These are phyloP conservation scores for Psammodynastes pulverulentus DNA, from an alignment of 2,113 vertebrate species.

Conservation along the genomic window DNA sequence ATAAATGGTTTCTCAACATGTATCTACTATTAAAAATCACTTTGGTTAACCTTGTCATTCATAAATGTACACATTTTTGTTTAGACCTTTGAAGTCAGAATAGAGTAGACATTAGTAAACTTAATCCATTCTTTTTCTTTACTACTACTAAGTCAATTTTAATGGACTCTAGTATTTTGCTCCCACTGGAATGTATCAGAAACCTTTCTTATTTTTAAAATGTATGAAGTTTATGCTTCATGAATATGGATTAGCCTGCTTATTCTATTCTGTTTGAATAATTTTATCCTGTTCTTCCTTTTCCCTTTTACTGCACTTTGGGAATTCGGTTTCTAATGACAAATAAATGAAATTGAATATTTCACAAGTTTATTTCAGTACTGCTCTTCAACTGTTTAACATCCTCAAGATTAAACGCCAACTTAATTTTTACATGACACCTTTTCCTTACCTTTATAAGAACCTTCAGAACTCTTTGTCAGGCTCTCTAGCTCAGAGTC, in stretches of 20 bases:
- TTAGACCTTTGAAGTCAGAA: background rate
- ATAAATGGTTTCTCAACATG: background rate
- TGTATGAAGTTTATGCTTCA: background rate
- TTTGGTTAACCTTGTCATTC: background rate
- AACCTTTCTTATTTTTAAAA: background rate
- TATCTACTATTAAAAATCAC: background rate
- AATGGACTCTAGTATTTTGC: background rate
- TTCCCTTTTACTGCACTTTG: background rate
- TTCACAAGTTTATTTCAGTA: background rate
- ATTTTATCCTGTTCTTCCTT: background rate
- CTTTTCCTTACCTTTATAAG: background rate
- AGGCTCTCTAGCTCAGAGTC: background rate
- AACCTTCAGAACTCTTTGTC: conserved; percentile 18
- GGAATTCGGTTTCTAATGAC: background rate
- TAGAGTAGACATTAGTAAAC: background rate
- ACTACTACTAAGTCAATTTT: background rate
- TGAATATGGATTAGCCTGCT: background rate
- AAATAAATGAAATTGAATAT: background rate
- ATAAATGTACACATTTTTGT: background rate
- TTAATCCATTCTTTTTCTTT: background rate
- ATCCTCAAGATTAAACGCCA: background rate
- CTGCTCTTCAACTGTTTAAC: background rate
- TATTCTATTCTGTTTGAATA: background rate
- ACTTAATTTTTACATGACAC: background rate
- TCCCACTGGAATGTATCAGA: background rate